Conservation (phyloP, 2,797 vertebrate species). For the Helicolenus hilgendorfi region DNA sequence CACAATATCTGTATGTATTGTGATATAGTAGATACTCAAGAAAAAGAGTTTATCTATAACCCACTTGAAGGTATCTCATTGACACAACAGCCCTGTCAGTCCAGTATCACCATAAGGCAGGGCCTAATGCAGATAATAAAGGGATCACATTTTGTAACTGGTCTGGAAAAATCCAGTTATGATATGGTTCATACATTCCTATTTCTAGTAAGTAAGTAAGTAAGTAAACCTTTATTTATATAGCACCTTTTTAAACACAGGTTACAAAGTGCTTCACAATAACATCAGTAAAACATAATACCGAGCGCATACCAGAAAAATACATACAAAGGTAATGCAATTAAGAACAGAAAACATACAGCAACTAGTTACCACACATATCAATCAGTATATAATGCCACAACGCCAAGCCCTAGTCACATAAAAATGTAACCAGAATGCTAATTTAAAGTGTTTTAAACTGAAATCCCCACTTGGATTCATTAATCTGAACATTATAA, state of each 20-base stretch:
- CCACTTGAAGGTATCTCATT: neutral
- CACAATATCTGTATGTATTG: neutral
- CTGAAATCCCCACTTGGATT: neutral
- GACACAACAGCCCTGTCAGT: neutral
- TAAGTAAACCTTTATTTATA: too few species aligned
- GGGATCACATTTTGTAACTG: neutral
- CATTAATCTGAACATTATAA: neutral
- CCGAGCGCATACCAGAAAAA: too few species aligned
- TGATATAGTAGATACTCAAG: neutral
- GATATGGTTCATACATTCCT: neutral
- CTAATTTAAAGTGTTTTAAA: neutral
- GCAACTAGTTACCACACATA: too few species aligned
- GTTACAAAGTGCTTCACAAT: too few species aligned
- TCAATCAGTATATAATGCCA: neutral
- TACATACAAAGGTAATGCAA: too few species aligned
- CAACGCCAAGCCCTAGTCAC: neutral
- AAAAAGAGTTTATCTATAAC: neutral
- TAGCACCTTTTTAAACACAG: too few species aligned
- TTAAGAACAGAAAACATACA: too few species aligned
- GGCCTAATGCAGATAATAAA: neutral
- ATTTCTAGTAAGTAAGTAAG: too few species aligned
- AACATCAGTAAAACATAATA: too few species aligned
- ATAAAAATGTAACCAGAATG: neutral
- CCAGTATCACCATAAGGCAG: neutral
- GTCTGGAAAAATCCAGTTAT: neutral